Evolutionary conservation across 92 coral and sea anemone species (phyloP).

Genomic region (Porites rus): DNA sequence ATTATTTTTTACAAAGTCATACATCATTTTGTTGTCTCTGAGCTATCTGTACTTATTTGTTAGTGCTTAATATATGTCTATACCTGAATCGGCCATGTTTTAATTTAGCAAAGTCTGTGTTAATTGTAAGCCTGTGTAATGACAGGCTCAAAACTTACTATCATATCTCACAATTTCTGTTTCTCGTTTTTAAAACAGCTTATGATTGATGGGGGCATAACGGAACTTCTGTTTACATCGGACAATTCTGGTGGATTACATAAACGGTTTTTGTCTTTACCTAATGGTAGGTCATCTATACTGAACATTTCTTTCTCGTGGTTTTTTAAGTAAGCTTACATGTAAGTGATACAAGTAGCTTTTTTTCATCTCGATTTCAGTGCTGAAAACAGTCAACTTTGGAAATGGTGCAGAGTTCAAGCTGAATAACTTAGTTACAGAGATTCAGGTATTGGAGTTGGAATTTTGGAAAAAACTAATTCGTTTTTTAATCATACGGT

Average conservation of each 20-base stretch:
- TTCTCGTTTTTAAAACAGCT: slow-evolving; percentile 37
- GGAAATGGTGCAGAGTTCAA: slow-evolving; percentile 36
- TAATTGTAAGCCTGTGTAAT: not conserved
- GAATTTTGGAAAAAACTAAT: not conserved
- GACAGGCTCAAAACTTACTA: not conserved
- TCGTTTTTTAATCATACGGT: not conserved
- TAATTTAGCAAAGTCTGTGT: too few species aligned
- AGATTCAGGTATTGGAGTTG: slow-evolving; percentile 73
- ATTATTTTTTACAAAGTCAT: too few species aligned
- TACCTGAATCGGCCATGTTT: too few species aligned
- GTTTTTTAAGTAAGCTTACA: not conserved
- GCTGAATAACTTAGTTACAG: slow-evolving; percentile 46
- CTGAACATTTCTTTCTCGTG: not conserved
- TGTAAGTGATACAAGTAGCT: not conserved
- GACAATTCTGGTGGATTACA: slow-evolving; percentile 70
- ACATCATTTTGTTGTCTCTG: too few species aligned
- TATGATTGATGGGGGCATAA: slow-evolving; percentile 73
- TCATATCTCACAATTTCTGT: not conserved
- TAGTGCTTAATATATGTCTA: not conserved
- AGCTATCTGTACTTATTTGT: too few species aligned
- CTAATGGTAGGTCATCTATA: slow-evolving; percentile 26
- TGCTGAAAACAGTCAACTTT: slow-evolving; percentile 87
- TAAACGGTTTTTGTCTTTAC: slow-evolving; percentile 41
- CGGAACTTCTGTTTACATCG: slow-evolving; percentile 89
- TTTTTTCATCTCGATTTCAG: slow-evolving; percentile 47